Base-by-base conservation (phyloP, 1,140 invertebrate species). In the Acromyrmex charruanus region DNA sequence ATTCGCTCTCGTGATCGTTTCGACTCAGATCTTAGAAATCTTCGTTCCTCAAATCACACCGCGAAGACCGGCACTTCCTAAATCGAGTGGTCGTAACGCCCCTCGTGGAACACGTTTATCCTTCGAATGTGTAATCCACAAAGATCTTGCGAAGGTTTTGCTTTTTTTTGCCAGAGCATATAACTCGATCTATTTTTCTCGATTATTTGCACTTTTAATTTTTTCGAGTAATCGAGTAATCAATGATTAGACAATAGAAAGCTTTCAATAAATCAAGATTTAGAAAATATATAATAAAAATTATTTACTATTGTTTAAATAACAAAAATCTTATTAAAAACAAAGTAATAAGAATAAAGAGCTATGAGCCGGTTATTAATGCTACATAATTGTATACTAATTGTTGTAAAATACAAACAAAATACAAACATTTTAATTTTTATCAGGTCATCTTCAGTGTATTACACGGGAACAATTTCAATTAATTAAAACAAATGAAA, bases 21-120 rank as follows among this genome's bases (percentile, higher is more conserved):
- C 74, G 75, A 53, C 58, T 77, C 39, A 28, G 88, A 92, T 90
- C 87, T 90, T 92, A 92, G 91, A 92, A 82, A 91, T 63, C 65
- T 85, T 66, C 51, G 35, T 74, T 59, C 0, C 53, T 72, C 66
- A 55, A 72, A 44, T 82, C 66, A 25, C 35, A 39, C 35, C 14
- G 51, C 59, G 59, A 85, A 85, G 82, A 74, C 4, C 49, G 18
- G 12, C 25, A 77, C 28, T 80, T 80, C 79, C 21, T 61, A 87
- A 71, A 87, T 59, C 77, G 44, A 53, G 12, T 53, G 53, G 71
- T 55, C 28, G 49, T 68, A 55, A 69, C 35, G 79, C 66, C 68
- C 53, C 53, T 82, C 35, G n/a, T 16, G 21, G n/a, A 68, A 28
- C 28, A 74, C 35, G 53, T 35, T 82, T 82, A 25, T 74, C 63